Conservation (phyloP, 2,888 invertebrate species). For the Pogonocherus hispidulus region DNA sequence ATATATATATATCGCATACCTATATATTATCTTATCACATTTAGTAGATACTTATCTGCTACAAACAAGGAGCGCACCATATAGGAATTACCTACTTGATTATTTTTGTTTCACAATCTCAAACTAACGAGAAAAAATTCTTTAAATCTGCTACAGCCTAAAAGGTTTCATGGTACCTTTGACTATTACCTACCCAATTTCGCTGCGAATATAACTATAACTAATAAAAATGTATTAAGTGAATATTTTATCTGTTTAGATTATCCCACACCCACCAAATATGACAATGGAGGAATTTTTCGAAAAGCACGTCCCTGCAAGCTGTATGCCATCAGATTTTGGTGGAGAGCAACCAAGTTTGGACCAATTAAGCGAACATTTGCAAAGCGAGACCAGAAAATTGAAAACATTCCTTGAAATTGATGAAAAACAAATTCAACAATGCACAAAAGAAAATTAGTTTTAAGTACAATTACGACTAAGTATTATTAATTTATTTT, state of each 20-base stretch:
- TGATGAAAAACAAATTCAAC: constrained; percentile 61
- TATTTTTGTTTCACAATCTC: too few species aligned
- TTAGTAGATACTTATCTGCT: too few species aligned
- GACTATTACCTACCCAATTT: too few species aligned
- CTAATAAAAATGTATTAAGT: background rate
- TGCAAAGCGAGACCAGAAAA: constrained; percentile 55
- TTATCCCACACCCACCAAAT: constrained; percentile 74
- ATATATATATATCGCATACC: too few species aligned
- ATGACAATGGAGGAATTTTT: constrained; percentile 72
- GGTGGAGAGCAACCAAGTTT: constrained; percentile 73
- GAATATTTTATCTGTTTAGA: constrained; percentile 63
- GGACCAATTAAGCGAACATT: constrained; percentile 72
- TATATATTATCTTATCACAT: too few species aligned
- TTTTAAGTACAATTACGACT: constrained; percentile 1
- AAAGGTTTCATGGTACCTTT: too few species aligned
- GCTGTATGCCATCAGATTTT: constrained; percentile 71
- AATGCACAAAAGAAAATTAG: constrained; percentile 57
- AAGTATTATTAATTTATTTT: constrained; percentile 13
- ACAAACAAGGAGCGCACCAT: too few species aligned
- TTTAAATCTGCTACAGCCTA: too few species aligned
- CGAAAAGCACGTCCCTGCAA: constrained; percentile 68
- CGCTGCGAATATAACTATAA: too few species aligned
- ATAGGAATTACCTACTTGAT: too few species aligned
- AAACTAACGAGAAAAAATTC: too few species aligned
- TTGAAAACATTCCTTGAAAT: constrained; percentile 58